A percentile compares a stretch with the other conserved stretches of the same genome.
These are phyloP conservation scores for rabbit (Oryctolagus cuniculus) DNA, from an alignment of 2,113 vertebrate genomes.

Conservation along the genomic window DNA sequence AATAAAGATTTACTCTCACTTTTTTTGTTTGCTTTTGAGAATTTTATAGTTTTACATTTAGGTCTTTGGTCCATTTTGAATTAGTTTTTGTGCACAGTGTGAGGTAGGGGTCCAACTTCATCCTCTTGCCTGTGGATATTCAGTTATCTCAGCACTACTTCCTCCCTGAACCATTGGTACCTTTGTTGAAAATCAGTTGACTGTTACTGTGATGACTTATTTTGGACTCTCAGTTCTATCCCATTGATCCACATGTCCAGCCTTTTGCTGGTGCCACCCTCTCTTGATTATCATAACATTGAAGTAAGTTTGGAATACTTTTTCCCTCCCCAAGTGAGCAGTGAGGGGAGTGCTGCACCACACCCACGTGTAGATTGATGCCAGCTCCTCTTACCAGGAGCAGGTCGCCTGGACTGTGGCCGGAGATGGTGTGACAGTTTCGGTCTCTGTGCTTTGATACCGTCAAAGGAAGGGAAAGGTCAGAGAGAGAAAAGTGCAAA, in stretches of 20 bases:
- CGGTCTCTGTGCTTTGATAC: neutral
- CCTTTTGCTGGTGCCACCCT: neutral
- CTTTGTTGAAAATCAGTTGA: neutral
- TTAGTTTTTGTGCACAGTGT: neutral
- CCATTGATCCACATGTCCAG: neutral
- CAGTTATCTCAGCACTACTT: neutral
- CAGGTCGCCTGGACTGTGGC: neutral
- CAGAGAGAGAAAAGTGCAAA: neutral
- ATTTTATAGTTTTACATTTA: neutral
- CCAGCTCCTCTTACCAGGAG: neutral
- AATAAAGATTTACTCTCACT: neutral
- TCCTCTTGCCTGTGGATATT: neutral
- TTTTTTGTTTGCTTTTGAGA: neutral
- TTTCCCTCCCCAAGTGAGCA: neutral
- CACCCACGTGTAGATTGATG: fast-evolving
- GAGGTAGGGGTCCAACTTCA: neutral
- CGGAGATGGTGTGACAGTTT: neutral
- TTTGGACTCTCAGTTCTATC: neutral
- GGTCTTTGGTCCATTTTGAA: neutral
- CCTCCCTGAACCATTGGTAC: neutral
- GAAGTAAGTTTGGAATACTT: neutral
- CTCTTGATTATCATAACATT: neutral
- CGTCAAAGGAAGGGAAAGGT: neutral
- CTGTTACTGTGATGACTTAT: neutral
- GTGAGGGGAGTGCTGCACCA: neutral